phyloP scores from a whole-genome alignment of 2,797 vertebrate genomes.

The Sciurus carolinensis region DNA sequence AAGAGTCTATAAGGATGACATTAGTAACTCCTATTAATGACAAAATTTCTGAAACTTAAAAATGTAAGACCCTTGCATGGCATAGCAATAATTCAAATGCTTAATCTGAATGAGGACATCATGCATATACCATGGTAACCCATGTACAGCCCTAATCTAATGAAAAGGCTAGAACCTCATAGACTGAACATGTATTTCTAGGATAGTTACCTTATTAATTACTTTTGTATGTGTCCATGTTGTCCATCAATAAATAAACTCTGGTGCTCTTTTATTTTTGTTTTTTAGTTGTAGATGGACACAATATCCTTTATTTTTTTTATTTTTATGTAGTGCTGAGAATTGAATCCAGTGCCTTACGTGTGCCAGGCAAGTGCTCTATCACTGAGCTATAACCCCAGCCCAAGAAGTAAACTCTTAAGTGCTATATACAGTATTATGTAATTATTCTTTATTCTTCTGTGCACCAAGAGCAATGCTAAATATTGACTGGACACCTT shows the following conservation, averaged over 20 bases:
- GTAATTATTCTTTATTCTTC: conserved; percentile 23
- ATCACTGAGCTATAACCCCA: no score
- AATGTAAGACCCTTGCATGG: background rate
- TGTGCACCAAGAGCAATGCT: conserved; percentile 28
- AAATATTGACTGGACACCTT: background rate
- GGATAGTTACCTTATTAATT: background rate
- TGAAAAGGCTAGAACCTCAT: background rate
- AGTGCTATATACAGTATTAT: background rate
- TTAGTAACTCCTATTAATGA: background rate
- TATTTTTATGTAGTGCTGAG: no score
- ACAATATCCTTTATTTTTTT: no score
- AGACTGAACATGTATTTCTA: background rate
- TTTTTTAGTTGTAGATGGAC: no score
- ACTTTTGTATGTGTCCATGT: background rate
- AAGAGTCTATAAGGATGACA: background rate
- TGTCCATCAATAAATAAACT: background rate
- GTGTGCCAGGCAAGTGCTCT: no score
- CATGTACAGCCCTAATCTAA: background rate
- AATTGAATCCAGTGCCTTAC: no score
- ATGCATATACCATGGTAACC: background rate
- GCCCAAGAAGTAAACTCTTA: background rate
- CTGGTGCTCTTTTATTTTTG: no score
- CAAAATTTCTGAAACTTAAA: background rate
- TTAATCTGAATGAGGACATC: background rate
- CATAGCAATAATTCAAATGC: background rate